These are phyloP conservation scores for Chauna torquata DNA, from an alignment of 2,113 vertebrate species.

Conservation along the genomic window DNA sequence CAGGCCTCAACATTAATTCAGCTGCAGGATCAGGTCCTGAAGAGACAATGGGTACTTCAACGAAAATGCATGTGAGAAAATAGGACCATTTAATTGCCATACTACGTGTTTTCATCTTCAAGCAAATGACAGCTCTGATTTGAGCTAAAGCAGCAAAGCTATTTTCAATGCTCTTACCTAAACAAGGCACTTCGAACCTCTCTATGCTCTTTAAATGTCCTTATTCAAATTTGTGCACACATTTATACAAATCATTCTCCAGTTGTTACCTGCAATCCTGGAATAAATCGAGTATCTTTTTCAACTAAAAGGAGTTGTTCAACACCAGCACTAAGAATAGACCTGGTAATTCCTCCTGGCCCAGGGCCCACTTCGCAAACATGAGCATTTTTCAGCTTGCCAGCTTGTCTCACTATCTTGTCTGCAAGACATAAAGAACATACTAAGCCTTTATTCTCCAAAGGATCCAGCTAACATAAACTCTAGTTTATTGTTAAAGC, in stretches of 20 bases:
- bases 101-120: neutral
- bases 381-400: conserved; percentile 79
- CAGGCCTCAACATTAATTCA: neutral
- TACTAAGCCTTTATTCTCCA: conserved; percentile 1
- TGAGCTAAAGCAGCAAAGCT: neutral
- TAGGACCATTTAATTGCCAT: neutral
- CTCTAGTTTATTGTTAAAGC: conserved; percentile 24
- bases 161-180: neutral
- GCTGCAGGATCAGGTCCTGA: neutral
- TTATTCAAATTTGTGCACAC: neutral
- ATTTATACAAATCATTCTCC: neutral
- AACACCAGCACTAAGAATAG: conserved; percentile 86
- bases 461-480: neutral
- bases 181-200: neutral
- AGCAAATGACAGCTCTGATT: neutral
- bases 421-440: conserved; percentile 78
- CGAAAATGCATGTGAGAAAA: neutral
- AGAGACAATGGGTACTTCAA: neutral
- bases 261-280: conserved; percentile 87
- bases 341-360: conserved; percentile 93
- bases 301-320: conserved; percentile 91
- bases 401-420: conserved; percentile 93
- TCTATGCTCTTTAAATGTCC: neutral
- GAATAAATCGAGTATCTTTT: conserved; percentile 93
- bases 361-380: conserved; percentile 98